Percentiles rank a stretch among this genome's conserved stretches.
phyloP scores from a whole-genome alignment of 2,797 vertebrate genomes.

The Clarias platycephalus region DNA sequence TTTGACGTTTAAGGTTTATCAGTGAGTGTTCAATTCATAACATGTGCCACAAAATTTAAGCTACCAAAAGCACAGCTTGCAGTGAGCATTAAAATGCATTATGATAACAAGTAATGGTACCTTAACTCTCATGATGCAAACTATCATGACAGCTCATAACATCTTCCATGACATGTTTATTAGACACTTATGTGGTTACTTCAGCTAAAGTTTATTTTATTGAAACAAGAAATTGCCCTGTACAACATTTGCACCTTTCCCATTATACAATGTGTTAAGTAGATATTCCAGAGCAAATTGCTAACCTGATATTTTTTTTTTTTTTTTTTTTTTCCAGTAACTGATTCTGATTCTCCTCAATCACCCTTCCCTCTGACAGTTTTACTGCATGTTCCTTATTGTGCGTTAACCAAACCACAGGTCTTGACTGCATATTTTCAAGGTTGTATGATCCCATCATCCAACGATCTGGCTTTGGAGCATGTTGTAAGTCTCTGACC shows the following conservation, averaged over 20 bases:
- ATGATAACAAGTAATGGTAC: neutral
- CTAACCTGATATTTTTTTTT: neutral
- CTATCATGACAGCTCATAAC: neutral
- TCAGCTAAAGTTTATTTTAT: neutral
- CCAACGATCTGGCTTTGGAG: neutral
- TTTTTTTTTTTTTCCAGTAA: conserved; percentile 5
- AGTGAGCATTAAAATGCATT: neutral
- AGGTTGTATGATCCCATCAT: neutral
- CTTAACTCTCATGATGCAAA: neutral
- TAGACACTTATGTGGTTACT: neutral
- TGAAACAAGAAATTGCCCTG: neutral
- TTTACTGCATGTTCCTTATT: conserved; percentile 19
- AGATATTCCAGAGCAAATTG: neutral
- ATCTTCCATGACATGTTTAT: neutral
- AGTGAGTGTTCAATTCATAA: neutral
- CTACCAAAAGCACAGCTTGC: neutral
- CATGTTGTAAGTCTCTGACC: conserved; percentile 3
- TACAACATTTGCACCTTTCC: neutral
- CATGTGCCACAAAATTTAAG: neutral
- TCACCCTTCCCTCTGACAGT: conserved; percentile 7
- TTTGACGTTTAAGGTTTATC: neutral
- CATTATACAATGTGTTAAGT: neutral
- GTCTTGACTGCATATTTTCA: neutral
- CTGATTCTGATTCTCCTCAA: neutral
- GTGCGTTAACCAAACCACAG: neutral